A percentile compares a stretch with the other conserved stretches of the same genome.
These are phyloP conservation scores for Diploptera punctata DNA, from an alignment of 2,888 invertebrate species.

Conservation along the genomic window DNA sequence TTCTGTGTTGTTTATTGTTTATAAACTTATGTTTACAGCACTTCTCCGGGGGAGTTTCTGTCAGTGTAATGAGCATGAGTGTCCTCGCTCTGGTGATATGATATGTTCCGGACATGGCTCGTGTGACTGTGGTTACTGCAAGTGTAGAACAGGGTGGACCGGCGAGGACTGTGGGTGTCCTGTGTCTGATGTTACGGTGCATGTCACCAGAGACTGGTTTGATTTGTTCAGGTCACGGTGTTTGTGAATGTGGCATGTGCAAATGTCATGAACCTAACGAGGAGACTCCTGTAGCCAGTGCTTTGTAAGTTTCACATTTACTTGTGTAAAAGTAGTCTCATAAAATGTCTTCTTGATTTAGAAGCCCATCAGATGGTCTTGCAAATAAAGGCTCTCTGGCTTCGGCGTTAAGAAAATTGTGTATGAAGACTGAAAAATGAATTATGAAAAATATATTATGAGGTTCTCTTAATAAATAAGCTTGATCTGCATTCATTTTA, in stretches of 20 bases:
- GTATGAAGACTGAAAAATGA: too few species aligned
- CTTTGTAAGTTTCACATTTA: constrained; percentile 54
- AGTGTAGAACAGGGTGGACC: constrained; percentile 65
- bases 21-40: too few species aligned
- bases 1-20: too few species aligned
- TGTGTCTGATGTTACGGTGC: constrained; percentile 59
- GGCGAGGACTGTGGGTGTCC: constrained; percentile 69
- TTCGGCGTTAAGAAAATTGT: too few species aligned
- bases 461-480: too few species aligned
- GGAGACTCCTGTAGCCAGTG: constrained; percentile 75
- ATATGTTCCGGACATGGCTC: constrained; percentile 64
- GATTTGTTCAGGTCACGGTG: constrained; percentile 69
- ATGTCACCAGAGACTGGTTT: constrained; percentile 51
- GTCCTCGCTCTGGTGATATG: constrained; percentile 60
- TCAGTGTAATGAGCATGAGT: constrained; percentile 79
- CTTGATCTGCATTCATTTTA: too few species aligned
- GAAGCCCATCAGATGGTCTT: too few species aligned
- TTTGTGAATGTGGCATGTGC: constrained; percentile 74
- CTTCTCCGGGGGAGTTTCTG: constrained; percentile 71
- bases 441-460: too few species aligned
- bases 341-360: too few species aligned
- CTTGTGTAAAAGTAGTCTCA: too few species aligned
- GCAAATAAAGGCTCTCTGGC: too few species aligned
- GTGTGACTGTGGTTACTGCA: constrained; percentile 73
- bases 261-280: constrained; percentile 63